Evolutionary conservation across 2,888 invertebrate genomes (phyloP).

Genomic region (Rhagonycha fulva): DNA sequence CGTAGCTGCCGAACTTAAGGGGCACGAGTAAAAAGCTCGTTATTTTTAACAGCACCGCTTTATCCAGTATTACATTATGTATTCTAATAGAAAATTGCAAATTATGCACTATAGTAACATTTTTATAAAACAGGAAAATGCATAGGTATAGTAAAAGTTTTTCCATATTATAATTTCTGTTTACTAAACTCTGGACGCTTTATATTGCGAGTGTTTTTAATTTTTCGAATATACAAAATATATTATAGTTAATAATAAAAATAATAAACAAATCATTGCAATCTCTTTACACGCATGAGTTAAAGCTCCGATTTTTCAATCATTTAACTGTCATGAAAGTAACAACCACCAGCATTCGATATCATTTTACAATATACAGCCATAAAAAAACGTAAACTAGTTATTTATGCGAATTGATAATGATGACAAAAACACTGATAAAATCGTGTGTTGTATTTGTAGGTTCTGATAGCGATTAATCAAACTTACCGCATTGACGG

Average conservation of each 20-base stretch:
- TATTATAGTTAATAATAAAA: background rate
- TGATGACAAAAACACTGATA: background rate
- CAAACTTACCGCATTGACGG: constrained; percentile 67
- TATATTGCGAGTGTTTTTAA: background rate
- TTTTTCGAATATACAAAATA: background rate
- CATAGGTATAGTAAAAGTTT: background rate
- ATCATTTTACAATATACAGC: background rate
- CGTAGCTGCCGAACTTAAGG: constrained; percentile 26
- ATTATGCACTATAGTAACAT: constrained; percentile 9
- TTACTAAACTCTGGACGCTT: background rate
- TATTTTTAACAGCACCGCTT: constrained; percentile 25
- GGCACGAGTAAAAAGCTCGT: constrained; percentile 22
- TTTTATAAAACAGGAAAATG: background rate
- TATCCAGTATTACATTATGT: constrained; percentile 22
- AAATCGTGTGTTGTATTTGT: background rate
- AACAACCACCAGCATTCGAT: background rate
- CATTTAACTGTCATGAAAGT: background rate
- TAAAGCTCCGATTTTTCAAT: background rate
- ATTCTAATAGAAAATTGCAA: constrained; percentile 21
- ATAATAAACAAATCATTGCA: background rate
- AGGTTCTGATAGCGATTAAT: constrained; percentile 33
- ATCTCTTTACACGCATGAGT: background rate
- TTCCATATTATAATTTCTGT: background rate
- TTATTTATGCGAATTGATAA: background rate
- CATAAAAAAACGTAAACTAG: background rate